Base-by-base conservation (phyloP, 1,140 invertebrate species). In the Drosophila micromelanica region DNA sequence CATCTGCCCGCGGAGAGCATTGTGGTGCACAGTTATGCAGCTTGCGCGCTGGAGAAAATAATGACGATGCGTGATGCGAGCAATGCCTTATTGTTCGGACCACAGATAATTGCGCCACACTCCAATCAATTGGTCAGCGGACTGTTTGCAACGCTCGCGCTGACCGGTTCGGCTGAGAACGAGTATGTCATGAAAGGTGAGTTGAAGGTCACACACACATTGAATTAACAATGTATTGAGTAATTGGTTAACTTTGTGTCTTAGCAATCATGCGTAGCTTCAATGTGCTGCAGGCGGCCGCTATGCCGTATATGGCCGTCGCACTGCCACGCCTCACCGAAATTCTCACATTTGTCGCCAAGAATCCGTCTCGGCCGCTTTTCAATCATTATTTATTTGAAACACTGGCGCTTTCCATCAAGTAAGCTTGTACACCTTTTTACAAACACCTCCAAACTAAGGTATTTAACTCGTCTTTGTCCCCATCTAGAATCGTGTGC, bases 321-420 rank as follows among this genome's bases (percentile, higher is more conserved):
- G 93, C 98, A 12, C 92, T 99, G 43, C 96, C 96, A 2, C 96
- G 97, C 90, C 93, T 99, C 3, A 98, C 97, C 0, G 93, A 95
- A 68, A 98, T 98, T 92, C 92, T 99, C 3, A 92, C 95, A 5
- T 90, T 95, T 6, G 98, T 98, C n/a, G 94, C 97, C 42, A 97
- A 97, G 93, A 99, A 99, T 93, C 98, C 98, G 0, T 98, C 96
- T 79, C 97, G 97, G 79, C 98, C 98, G 0, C 97, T 99, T 92
- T 99, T 99, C 92, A 99, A 99, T 93, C 98, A 99, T 92, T 99
- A 97, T 93, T 93, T 99, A 1, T 99, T 99, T 92, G 98, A 99
- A 93, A 97, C 96, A 0, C 93, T 99, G 20, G 96, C 97, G 49
- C 93, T 99, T 35, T 95, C 96, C 8, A 97, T 99, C 20, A 96